These are phyloP conservation scores for Drosophila heteroneura DNA, from an alignment of 2,888 invertebrate species.

Conservation along the genomic window DNA sequence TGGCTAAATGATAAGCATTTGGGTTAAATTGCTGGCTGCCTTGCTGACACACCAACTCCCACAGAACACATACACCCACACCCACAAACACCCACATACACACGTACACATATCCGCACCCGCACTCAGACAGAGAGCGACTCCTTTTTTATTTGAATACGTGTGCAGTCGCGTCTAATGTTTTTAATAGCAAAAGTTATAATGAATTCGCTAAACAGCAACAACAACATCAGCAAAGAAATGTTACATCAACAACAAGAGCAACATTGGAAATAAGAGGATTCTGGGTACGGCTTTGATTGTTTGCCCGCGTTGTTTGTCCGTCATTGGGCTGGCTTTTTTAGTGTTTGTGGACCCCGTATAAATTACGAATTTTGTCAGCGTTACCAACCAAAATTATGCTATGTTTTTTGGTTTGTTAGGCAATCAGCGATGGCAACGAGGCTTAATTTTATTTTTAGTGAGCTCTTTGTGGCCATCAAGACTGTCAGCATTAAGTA, in stretches of 20 bases:
- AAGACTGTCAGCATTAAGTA: conserved; percentile 59
- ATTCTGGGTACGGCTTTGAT: conserved; percentile 52
- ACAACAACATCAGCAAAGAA: conserved; percentile 23
- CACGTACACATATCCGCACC: neutral
- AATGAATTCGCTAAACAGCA: conserved; percentile 76
- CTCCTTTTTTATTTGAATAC: conserved; percentile 52
- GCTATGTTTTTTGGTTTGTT: conserved; percentile 68
- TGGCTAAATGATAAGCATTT: conserved; percentile 81
- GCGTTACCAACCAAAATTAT: conserved; percentile 55
- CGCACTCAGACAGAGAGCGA: conserved; percentile 5
- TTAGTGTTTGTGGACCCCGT: conserved; percentile 41
- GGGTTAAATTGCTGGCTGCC: conserved; percentile 70
- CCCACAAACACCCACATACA: conserved; percentile 4
- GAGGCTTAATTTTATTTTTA: conserved; percentile 70
- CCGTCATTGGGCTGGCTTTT: conserved; percentile 28
- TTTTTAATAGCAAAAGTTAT: conserved; percentile 80
- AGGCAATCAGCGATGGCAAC: conserved; percentile 67
- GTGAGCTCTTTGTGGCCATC: conserved; percentile 61
- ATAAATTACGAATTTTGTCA: conserved; percentile 62
- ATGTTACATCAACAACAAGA: conserved; percentile 4
- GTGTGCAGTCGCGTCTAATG: conserved; percentile 71
- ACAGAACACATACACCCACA: neutral
- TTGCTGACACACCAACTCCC: conserved; percentile 13
- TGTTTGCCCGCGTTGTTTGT: conserved; percentile 50
- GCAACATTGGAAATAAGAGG: conserved; percentile 38